Conservation (phyloP, 2,797 vertebrate species). For the Xiphorhynchus erythropygius region DNA sequence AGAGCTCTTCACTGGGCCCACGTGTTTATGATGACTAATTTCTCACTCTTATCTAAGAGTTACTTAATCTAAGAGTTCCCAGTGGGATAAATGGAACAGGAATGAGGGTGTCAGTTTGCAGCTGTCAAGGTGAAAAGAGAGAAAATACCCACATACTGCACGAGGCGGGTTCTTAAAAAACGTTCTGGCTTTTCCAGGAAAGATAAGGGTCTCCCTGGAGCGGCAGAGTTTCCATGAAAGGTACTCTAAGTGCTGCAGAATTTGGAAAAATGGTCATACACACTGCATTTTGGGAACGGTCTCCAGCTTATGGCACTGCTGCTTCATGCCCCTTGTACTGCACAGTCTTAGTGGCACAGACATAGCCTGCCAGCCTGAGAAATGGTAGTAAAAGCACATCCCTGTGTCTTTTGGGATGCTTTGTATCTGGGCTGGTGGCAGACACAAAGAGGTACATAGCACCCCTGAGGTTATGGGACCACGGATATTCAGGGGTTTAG, state of each 20-base stretch:
- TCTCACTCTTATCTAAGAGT: constrained; percentile 43
- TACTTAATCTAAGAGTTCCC: constrained; percentile 44
- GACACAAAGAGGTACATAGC: not conserved
- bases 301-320: not conserved
- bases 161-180: not conserved
- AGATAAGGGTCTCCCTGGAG: not conserved
- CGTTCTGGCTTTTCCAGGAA: not conserved
- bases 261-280: not conserved
- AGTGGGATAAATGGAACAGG: constrained; percentile 21
- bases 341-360: not conserved
- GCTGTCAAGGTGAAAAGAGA: constrained; percentile 63
- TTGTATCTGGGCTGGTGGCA: not conserved
- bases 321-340: not conserved
- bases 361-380: not conserved
- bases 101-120: not conserved
- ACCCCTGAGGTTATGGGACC: accelerated
- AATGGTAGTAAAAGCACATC: accelerated
- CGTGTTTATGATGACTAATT: constrained; percentile 56
- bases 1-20: constrained; percentile 28
- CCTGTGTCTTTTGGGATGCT: not conserved
- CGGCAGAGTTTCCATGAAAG: not conserved
- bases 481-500: not conserved
- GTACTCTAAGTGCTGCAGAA: not conserved
- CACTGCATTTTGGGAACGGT: accelerated
- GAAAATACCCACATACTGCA: constrained; percentile 54